phyloP scores from a whole-genome alignment of 2,113 vertebrate species.

The Clarias macrocephalus region DNA sequence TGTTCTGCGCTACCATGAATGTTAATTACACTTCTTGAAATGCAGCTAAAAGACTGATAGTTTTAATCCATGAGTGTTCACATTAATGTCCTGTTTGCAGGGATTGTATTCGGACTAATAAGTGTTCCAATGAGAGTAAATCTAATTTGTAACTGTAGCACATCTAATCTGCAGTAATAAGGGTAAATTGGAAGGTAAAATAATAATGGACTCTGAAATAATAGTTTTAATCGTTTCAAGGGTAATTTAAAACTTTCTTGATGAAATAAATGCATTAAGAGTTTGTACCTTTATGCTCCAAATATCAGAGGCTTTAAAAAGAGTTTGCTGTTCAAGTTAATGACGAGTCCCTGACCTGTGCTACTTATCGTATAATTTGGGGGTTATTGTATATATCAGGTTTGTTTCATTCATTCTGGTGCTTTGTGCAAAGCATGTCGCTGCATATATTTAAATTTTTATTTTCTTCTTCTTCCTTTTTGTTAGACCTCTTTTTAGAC shows the following conservation, averaged over 20 bases:
- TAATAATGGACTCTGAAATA: background rate
- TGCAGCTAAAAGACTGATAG: background rate
- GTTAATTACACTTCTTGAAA: constrained; percentile 2
- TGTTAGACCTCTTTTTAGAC: constrained; percentile 35
- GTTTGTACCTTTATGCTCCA: background rate
- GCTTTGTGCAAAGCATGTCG: constrained; percentile 10
- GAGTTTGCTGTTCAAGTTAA: background rate
- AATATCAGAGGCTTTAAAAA: background rate
- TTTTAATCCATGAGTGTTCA: constrained; percentile 25
- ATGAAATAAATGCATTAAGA: background rate
- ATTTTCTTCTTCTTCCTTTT: background rate
- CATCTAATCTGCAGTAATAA: constrained; percentile 47
- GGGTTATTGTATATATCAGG: background rate
- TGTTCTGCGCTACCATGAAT: background rate
- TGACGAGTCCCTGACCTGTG: background rate
- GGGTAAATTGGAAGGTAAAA: constrained; percentile 30
- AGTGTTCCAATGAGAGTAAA: constrained; percentile 43
- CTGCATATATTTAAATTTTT: constrained; percentile 34
- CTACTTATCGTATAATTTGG: background rate
- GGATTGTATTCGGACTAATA: constrained; percentile 46
- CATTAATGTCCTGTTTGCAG: constrained; percentile 35
- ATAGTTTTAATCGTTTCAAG: background rate
- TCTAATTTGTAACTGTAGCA: constrained; percentile 36
- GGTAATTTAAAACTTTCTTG: background rate
- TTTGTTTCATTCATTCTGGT: background rate